Conservation (phyloP, 2,113 vertebrate genomes). For the Chamaea fasciata region DNA sequence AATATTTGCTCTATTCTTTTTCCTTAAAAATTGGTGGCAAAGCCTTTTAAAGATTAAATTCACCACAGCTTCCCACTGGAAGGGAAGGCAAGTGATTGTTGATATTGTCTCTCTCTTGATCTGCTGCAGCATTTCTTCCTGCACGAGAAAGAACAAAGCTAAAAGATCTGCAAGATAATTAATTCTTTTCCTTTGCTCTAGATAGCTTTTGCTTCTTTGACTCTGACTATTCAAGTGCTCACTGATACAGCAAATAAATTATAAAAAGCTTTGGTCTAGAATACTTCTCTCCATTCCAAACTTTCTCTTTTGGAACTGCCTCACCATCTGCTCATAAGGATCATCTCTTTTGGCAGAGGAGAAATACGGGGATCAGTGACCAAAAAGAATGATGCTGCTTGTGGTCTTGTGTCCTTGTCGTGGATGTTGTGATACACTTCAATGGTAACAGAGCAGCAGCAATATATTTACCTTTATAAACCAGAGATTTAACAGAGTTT, state of each 20-base stretch:
- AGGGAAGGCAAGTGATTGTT: neutral
- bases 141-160: neutral
- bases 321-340: neutral
- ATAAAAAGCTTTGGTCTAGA: neutral
- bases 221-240: neutral
- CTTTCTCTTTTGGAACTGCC: neutral
- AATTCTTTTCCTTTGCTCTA: neutral
- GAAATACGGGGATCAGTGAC: neutral
- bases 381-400: neutral
- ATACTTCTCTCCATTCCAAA: neutral
- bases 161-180: neutral
- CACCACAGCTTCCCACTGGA: neutral
- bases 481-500: neutral
- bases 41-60: neutral
- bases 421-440: neutral
- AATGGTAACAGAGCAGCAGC: neutral
- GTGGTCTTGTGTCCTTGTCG: neutral
- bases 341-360: neutral
- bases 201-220: neutral
- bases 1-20: rapidly evolving
- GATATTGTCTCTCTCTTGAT: neutral
- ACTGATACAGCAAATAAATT: neutral
- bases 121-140: neutral
- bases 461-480: neutral
- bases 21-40: neutral